Percentiles rank a stretch among this genome's conserved stretches.
These are phyloP conservation scores for Chaenocephalus aceratus DNA, from an alignment of 2,113 vertebrate species.

Conservation along the genomic window DNA sequence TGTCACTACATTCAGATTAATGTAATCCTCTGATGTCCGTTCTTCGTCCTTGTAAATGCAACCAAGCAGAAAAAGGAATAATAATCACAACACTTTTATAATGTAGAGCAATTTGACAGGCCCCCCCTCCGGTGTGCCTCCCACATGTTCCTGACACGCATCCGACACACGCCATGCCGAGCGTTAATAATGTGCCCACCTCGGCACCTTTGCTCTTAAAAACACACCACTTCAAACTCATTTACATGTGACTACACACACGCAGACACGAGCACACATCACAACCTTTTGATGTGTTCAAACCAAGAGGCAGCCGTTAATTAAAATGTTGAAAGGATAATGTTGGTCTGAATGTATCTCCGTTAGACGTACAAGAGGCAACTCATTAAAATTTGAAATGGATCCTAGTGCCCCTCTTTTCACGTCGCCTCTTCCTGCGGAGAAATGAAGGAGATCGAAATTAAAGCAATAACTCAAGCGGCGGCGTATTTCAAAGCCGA, in stretches of 20 bases:
- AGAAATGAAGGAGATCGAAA: slow-evolving; percentile 71
- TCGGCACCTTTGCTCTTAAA: slow-evolving; percentile 52
- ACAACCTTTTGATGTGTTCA: slow-evolving; percentile 79
- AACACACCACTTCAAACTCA: slow-evolving; percentile 40
- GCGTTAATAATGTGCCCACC: slow-evolving; percentile 47
- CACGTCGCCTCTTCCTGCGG: slow-evolving; percentile 65
- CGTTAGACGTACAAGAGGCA: slow-evolving; percentile 79
- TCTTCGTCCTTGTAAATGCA: slow-evolving; percentile 51
- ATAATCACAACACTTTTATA: slow-evolving; percentile 41
- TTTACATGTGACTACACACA: slow-evolving; percentile 6
- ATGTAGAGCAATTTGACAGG: slow-evolving; percentile 43
- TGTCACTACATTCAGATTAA: slow-evolving; percentile 62
- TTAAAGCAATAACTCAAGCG: slow-evolving; percentile 61
- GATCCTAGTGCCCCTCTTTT: slow-evolving; percentile 72
- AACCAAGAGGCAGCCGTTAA: slow-evolving; percentile 82
- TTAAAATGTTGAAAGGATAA: slow-evolving; percentile 85
- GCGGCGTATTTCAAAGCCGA: slow-evolving; percentile 70
- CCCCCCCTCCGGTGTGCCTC: background rate
- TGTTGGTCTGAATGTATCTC: slow-evolving; percentile 78
- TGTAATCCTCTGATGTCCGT: slow-evolving; percentile 66
- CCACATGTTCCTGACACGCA: slow-evolving; percentile 48
- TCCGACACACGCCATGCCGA: slow-evolving; percentile 21
- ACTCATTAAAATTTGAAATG: slow-evolving; percentile 84
- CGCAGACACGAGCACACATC: slow-evolving; percentile 28
- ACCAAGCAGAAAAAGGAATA: slow-evolving; percentile 44